Base-by-base conservation (phyloP, 64 coral and sea anemone species). In the Trachythela sp. region DNA sequence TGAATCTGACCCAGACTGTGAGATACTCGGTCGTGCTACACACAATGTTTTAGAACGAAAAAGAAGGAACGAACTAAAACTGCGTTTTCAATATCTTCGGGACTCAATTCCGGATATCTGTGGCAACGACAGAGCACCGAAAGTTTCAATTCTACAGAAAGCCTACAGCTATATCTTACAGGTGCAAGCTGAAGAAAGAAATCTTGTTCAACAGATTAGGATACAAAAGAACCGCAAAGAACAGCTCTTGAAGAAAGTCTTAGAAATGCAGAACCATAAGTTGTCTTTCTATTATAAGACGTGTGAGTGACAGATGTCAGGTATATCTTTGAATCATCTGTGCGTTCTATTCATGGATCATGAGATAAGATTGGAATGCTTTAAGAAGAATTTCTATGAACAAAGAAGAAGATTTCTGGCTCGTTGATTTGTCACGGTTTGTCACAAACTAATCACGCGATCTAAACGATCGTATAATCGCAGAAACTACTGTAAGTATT, bases 41-140 rank as follows among this genome's bases (percentile, higher is more conserved):
- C 75, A 80, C 33, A 80, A 80, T 22, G 75, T 80, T 30, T 39
- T 80, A 2, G 75, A 80, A 39, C 26, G 75, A 15, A 80, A 80
- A 80, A 35, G 75, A 39, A 80, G 75, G 34, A 80, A 80, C 31
- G 75, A 80, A 80, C 75, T 80, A 30, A 80, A 80, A 37, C 75
- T 38, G 15, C 32, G 75, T 35, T 80, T 80, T 80, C 75, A 80
- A 80, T 80, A 80, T 13, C 75, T 80, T 17, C 75, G 75, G 13
- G 75, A 80, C 33, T 80, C 75, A 15, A 80, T 80, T 38, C 75
- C 75, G 8, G 75, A 80, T 38, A 35, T 80, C 9, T 80, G 20
- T 30, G 75, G 75, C 75, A 80, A 80, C 33, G 75, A 80, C 20
- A n/a, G 75, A 11, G 32, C 75, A 4, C 75, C 75, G 32, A 80